These are phyloP conservation scores for Scopus umbretta DNA, from an alignment of 2,113 vertebrate species.

Conservation along the genomic window DNA sequence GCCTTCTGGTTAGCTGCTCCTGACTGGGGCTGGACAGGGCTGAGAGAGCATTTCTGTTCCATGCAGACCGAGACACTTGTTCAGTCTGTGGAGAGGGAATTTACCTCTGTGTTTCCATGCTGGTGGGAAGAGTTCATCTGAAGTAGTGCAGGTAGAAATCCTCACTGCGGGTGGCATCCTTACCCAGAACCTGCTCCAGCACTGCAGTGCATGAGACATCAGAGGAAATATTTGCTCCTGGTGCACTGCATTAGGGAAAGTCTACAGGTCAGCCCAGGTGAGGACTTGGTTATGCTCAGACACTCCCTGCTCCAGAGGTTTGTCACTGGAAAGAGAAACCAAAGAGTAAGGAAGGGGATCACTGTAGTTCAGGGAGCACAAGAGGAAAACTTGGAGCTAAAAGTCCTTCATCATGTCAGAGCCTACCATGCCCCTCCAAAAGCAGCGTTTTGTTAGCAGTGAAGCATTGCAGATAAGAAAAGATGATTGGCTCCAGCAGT, in stretches of 20 bases:
- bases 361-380: background rate
- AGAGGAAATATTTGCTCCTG: background rate
- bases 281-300: background rate
- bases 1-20: background rate
- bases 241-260: background rate
- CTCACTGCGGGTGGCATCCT: background rate
- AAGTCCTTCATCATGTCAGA: background rate
- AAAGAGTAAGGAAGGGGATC: background rate
- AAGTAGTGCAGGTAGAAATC: background rate
- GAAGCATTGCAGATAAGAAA: background rate
- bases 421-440: background rate
- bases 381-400: background rate
- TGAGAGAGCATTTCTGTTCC: background rate
- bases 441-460: rapidly evolving
- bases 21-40: background rate
- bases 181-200: background rate
- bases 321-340: background rate
- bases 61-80: rapidly evolving
- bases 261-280: background rate
- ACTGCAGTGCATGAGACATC: background rate
- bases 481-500: background rate
- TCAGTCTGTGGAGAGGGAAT: background rate
- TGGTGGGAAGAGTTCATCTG: background rate
- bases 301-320: background rate
- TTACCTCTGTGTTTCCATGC: rapidly evolving